Percentiles rank a stretch among this genome's conserved stretches.
Evolutionary conservation across 2,113 vertebrate species (phyloP).

Genomic region (Lates calcarifer): DNA sequence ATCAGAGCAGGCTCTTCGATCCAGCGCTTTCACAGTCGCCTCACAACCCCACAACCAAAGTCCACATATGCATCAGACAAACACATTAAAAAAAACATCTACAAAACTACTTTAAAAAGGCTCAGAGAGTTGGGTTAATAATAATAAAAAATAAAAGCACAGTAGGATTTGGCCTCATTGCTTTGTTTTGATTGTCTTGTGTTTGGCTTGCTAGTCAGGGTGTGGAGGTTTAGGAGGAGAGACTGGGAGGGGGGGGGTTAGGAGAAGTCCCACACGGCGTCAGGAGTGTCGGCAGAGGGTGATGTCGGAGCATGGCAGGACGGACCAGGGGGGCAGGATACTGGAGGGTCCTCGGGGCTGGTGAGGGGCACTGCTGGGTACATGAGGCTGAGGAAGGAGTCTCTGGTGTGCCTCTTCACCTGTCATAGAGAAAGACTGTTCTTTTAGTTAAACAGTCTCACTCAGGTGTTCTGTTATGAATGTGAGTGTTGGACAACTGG

Average conservation of each 20-base stretch:
- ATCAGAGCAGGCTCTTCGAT: constrained; percentile 64
- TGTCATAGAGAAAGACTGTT: constrained; percentile 66
- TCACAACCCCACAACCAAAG: constrained; percentile 1
- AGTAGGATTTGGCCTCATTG: constrained; percentile 74
- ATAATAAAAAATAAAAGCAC: constrained; percentile 71
- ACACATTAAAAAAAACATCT: constrained; percentile 44
- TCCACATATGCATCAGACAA: constrained; percentile 22
- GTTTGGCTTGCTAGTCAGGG: constrained; percentile 62
- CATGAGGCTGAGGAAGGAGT: constrained; percentile 91
- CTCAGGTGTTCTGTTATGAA: too few relatives aligned
- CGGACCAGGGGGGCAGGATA: constrained; percentile 71
- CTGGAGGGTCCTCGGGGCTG: constrained; percentile 79
- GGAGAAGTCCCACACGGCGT: constrained; percentile 84
- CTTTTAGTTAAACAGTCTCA: too few relatives aligned
- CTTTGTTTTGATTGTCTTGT: constrained; percentile 73
- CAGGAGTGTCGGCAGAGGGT: constrained; percentile 48
- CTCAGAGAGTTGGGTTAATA: constrained; percentile 64
- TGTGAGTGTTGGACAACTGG: too few relatives aligned
- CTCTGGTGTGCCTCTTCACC: constrained; percentile 92
- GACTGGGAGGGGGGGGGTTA: constrained; percentile 28
- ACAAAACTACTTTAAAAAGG: constrained; percentile 67
- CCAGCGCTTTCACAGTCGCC: constrained; percentile 61
- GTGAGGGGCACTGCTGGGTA: constrained; percentile 88
- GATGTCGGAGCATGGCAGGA: constrained; percentile 56
- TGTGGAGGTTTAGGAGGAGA: neutral